Percentiles rank a stretch among this genome's conserved stretches.
These are phyloP conservation scores for Onychomys torridus DNA, from an alignment of 2,797 vertebrate species.

Conservation along the genomic window DNA sequence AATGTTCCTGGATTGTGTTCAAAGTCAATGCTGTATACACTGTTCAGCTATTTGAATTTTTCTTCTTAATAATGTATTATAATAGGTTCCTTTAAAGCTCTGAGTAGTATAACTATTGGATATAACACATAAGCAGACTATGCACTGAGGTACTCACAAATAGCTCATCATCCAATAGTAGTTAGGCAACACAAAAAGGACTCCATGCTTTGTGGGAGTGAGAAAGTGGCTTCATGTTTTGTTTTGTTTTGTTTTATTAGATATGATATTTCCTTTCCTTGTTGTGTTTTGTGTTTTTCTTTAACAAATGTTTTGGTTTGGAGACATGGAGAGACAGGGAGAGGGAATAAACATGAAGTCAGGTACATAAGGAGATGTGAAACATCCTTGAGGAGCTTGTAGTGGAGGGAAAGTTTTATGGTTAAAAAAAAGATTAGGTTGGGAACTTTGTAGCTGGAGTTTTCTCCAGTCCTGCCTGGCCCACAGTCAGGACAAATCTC, in stretches of 20 bases:
- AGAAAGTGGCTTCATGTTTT: fast-evolving
- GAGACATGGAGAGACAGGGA: neutral
- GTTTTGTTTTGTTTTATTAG: too few species aligned
- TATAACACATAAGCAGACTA: neutral
- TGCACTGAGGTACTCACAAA: neutral
- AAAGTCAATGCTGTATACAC: neutral
- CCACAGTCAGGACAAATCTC: too few species aligned
- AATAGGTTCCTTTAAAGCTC: neutral
- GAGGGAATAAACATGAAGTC: neutral
- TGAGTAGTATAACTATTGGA: neutral
- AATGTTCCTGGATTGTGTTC: neutral
- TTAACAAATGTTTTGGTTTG: neutral
- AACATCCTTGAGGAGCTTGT: neutral
- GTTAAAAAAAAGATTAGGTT: too few species aligned
- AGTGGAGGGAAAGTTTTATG: too few species aligned
- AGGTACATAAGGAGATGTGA: neutral
- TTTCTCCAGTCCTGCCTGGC: too few species aligned
- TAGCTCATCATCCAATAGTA: neutral
- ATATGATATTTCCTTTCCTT: neutral
- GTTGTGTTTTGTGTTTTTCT: neutral
- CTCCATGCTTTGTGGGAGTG: too few species aligned
- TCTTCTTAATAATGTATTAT: neutral
- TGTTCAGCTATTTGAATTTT: neutral
- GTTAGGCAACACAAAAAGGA: fast-evolving
- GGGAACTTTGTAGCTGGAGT: too few species aligned